Evolutionary conservation across 1,140 invertebrate species (phyloP), one percentile per base, ranked within the genome.

Genomic region (Dendroctonus valens): DNA sequence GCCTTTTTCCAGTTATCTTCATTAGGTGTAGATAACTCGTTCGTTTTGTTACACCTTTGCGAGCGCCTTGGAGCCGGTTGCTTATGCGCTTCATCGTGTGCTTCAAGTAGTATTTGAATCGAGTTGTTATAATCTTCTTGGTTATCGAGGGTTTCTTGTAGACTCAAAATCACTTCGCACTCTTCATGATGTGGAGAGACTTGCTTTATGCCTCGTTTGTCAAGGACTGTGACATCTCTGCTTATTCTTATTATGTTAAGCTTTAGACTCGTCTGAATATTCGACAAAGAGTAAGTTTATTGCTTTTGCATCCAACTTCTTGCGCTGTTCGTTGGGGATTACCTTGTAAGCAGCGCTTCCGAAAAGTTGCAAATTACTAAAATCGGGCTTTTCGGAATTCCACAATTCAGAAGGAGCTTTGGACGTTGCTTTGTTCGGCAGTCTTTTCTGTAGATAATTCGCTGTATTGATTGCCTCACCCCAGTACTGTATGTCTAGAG

Each of bases 361-460:
- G 42, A 62, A 62, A 52, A 62, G 41, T 12, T 62, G 50, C 50
- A 62, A 52, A 62, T 48, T 38, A 7, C 14, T 37, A 7, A 75
- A 8, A 67, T 75, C 51, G 26, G 70, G 67, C 40, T 68, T 69
- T 59, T 59, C 41, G 38, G 38, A 26, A 51, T 14, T 12, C 64
- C 55, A 66, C 11, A 65, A 57, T 60, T 69, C 62, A 61, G 40
- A 65, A 15, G 62, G 50, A 38, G 68, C 60, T 60, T 65, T 69
- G 26, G 5, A 7, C 40, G 11, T 65, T 38, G 59, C 11, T 48
- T 52, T 59, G 15, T 12, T 60, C 6, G 65, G 59, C 40, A 44
- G 26, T 39, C 58, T 37, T 42, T 67, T 67, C 12, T 53, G 49
- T 49, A 67, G 9, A 48, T 61, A 67, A 39, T 54, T 59, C 6